These are phyloP conservation scores for Eunapius fragilis DNA, from an alignment of 37 sponge, comb jelly and placozoan genomes.

Conservation along the genomic window DNA sequence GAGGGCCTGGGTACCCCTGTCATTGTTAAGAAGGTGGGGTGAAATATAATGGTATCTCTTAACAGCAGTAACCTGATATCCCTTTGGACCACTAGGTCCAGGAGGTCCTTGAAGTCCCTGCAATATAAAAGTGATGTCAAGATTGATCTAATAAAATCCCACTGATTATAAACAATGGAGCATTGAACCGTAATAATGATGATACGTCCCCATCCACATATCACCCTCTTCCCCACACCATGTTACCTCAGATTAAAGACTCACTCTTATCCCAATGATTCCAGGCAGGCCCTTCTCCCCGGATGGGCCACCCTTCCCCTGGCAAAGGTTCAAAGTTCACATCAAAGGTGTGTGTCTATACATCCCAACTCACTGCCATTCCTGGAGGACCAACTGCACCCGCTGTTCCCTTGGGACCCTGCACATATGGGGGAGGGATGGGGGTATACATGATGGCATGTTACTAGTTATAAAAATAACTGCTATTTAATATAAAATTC, in stretches of 20 bases:
- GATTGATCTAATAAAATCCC: too few relatives aligned
- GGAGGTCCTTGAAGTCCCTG: conserved; percentile 5
- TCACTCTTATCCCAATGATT: conserved; percentile 21
- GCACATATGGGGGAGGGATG: too few relatives aligned
- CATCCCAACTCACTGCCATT: neutral
- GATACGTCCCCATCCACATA: too few relatives aligned
- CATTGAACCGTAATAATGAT: too few relatives aligned
- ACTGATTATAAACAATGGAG: too few relatives aligned
- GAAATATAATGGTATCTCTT: too few relatives aligned
- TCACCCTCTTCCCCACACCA: too few relatives aligned
- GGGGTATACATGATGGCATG: too few relatives aligned
- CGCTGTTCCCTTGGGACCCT: conserved; percentile 4
- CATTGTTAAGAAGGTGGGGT: too few relatives aligned
- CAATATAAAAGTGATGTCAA: neutral
- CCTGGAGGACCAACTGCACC: conserved; percentile 14
- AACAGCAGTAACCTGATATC: neutral
- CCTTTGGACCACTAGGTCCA: neutral
- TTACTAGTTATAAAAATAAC: too few relatives aligned
- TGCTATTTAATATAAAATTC: too few relatives aligned
- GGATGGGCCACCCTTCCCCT: conserved; percentile 10
- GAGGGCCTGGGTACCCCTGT: conserved; percentile 44
- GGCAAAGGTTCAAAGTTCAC: neutral
- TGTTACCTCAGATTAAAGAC: too few relatives aligned
- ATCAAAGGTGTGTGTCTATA: neutral
- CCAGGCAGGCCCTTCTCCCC: conserved; percentile 39